Evolutionary conservation across 2,888 invertebrate genomes (phyloP), one percentile per base, ranked within the genome.

Genomic region (Neoascia interrupta): DNA sequence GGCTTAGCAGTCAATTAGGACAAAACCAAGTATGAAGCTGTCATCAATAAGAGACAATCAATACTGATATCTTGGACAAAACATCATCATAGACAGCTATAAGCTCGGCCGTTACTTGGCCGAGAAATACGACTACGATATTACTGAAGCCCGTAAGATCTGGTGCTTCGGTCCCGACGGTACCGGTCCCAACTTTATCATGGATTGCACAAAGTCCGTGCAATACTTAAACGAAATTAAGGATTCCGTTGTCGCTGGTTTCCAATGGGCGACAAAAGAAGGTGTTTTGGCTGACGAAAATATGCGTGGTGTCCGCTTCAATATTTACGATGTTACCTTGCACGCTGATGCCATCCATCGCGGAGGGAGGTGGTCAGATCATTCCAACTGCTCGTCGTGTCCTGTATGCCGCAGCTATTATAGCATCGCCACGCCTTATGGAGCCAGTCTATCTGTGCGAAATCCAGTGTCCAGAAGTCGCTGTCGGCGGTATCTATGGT

Each of bases 191-290:
- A 99, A 99, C 90, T 92, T 99, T 83, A 91, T 99, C 84, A 93
- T 99, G 82, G 99, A 99, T 91, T 97, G 97, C 90, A 97, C 98
- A 84, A 99, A 99, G 92, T 99, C 99, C 91, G 99, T 99, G 82
- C 99, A 99, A 90, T 99, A 99, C 90, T 93, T 99, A 83, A 99
- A 99, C 89, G 99, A 99, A 93, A 99, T 99, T 91, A 99, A 99
- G 92, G 99, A 99, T n/a, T n/a, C n/a, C n/a, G n/a, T n/a, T n/a
- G 96, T 98, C 51, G 98, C 98, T 86, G 98, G 98, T 83, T 99
- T 99, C 94, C 98, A 97, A 89, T 99, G 99, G 99, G n/a, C n/a
- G n/a, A 94, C 98, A 83, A 99, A 99, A 91, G 99, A 99, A 92
- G 98, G 99, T 89, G 98, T 98, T 45, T 92, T 99, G 86, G 97